Percentiles rank a stretch among this genome's conserved stretches.
phyloP scores from a whole-genome alignment of 2,797 vertebrate genomes.

The Tiaroga cobitis region DNA sequence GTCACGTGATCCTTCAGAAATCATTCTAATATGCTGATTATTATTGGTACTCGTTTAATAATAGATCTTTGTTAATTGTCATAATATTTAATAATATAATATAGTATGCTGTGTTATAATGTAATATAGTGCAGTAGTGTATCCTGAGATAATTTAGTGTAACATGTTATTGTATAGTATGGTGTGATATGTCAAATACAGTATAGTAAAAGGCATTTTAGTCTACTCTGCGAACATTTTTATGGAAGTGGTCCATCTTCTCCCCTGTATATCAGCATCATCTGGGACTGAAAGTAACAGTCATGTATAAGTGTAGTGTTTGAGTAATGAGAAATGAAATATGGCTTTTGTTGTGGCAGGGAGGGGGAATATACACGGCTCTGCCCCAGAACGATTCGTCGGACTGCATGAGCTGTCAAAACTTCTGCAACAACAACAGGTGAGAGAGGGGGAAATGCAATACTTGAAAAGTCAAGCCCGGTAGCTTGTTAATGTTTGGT shows the following conservation, averaged over 20 bases:
- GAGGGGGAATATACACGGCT: conserved; percentile 83
- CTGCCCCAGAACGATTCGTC: conserved; percentile 84
- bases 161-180: background rate
- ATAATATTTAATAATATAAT: background rate
- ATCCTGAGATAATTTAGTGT: background rate
- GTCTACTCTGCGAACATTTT: too few species aligned
- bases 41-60: background rate
- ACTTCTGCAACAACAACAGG: conserved; percentile 97
- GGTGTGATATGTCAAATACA: background rate
- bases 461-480: conserved; percentile 12
- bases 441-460: conserved; percentile 62
- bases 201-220: too few species aligned
- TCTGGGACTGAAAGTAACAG: background rate
- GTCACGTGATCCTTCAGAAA: background rate
- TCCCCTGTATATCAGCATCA: too few species aligned
- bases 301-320: conserved; percentile 25
- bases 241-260: background rate
- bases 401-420: conserved; percentile 91
- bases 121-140: background rate
- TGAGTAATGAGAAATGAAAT: conserved; percentile 53
- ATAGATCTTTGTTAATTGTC: background rate
- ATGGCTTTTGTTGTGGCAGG: conserved; percentile 73
- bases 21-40: background rate
- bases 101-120: background rate
- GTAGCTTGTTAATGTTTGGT: conserved; percentile 38